These are phyloP conservation scores for Alcis repandata DNA, from an alignment of 2,888 invertebrate genomes.

Conservation along the genomic window DNA sequence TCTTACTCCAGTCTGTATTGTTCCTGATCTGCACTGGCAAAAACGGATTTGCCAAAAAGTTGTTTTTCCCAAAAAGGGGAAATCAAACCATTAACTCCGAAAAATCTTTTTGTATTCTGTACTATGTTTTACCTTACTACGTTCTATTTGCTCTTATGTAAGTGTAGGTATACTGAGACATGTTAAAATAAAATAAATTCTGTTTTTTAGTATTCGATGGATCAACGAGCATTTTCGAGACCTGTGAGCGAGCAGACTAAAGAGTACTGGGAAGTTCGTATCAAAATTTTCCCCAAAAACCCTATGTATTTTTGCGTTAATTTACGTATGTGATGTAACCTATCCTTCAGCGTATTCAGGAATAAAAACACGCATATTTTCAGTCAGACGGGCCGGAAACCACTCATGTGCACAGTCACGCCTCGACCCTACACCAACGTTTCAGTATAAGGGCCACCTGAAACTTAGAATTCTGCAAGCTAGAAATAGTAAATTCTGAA, in stretches of 20 bases:
- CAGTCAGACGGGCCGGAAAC: conserved; percentile 21
- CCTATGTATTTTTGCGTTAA: conserved; percentile 22
- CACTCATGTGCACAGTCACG: conserved; percentile 32
- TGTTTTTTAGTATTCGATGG: too few relatives aligned
- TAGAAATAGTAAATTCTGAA: neutral
- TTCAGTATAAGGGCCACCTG: conserved; percentile 8
- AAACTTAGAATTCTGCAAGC: neutral
- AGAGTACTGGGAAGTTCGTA: neutral
- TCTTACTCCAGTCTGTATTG: too few relatives aligned
- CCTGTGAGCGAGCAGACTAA: neutral
- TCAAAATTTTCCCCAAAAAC: neutral
- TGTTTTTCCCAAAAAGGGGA: too few relatives aligned
- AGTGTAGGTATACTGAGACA: too few relatives aligned
- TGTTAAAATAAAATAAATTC: too few relatives aligned
- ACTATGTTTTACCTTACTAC: too few relatives aligned
- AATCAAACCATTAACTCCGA: too few relatives aligned
- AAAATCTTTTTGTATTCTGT: too few relatives aligned
- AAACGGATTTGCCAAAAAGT: too few relatives aligned
- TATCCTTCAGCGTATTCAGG: neutral
- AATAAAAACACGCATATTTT: conserved; percentile 1
- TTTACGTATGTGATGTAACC: neutral
- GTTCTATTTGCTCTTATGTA: too few relatives aligned
- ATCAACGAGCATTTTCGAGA: too few relatives aligned
- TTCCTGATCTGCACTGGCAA: too few relatives aligned
- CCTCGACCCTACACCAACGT: conserved; percentile 15